Base-by-base conservation (phyloP, 2,797 vertebrate species). In the Sebastes vulpes region DNA sequence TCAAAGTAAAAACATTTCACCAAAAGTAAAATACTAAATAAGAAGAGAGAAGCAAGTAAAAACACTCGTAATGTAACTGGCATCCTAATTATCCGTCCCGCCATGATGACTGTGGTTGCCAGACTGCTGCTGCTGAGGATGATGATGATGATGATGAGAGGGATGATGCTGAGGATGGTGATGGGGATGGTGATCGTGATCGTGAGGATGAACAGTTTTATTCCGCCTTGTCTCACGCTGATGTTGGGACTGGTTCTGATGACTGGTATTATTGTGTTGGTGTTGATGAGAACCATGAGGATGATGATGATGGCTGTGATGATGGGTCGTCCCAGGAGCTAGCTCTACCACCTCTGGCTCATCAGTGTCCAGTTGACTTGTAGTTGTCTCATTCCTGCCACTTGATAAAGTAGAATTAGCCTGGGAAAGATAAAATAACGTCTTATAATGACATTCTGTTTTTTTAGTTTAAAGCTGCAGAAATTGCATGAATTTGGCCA, bases 381-480 rank as follows among this genome's bases (percentile, higher is more conserved):
- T 9, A 9, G 74, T 79, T 14, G 83, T 54, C 4, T 21, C 28
- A 1, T 58, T 82, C 6, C 8, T 57, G 12, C 6, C 52, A 12
- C 20, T 64, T 21, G 65, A 23, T 28, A 3, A 65, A 61, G 82
- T 89, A 65, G 28, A 75, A 65, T 84, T 65, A 20, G 65, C 50
- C 95, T 95, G 79, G 8, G 20, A 69, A 75, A 72, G 20, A 81
- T n/a, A 18, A 65, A 25, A 48, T 3, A 26, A 2, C 2, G 14
- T 20, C 4, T 20, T 67, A 31, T 2, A 23, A 25, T 31, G 18
- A 38, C 0, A 9, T 7, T 6, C 1, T 35, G 3, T n/a, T 53
- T 52, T 12, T 59, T 11, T 25, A 20, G 8, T 21, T 74, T 46
- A 53, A 42, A 32, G 29, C 31, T 20, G 25, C 14, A 28, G 31